Evolutionary conservation across 1,140 invertebrate species (phyloP).

Genomic region (Drosophila asahinai): DNA sequence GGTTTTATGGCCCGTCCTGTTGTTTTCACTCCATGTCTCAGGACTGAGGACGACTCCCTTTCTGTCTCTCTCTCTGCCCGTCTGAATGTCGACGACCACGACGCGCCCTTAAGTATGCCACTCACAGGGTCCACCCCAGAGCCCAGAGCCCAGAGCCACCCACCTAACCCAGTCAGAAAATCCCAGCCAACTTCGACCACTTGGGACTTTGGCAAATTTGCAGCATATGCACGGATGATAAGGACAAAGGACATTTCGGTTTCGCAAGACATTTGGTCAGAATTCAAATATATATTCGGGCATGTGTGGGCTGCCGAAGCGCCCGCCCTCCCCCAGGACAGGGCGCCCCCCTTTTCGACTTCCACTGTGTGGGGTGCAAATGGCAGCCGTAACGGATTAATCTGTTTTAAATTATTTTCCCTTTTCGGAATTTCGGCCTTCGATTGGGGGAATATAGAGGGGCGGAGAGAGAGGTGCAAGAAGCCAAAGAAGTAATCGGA

Average conservation of each 20-base stretch:
- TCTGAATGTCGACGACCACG: conserved; percentile 52
- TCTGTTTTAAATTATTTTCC: conserved; percentile 82
- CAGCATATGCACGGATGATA: conserved; percentile 73
- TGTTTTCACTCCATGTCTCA: conserved; percentile 70
- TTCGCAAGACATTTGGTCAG: conserved; percentile 81
- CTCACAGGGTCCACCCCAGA: conserved; percentile 43
- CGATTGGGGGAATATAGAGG: conserved; percentile 30
- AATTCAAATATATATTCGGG: conserved; percentile 76
- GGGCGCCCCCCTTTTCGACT: neutral
- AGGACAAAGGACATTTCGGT: conserved; percentile 63
- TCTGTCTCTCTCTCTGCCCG: conserved; percentile 13
- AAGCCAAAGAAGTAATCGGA: conserved; percentile 44
- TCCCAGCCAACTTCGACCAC: conserved; percentile 19
- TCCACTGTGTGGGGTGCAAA: conserved; percentile 64
- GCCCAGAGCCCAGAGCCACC: conserved; percentile 15
- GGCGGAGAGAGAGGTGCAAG: conserved; percentile 21
- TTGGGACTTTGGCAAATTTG: conserved; percentile 70
- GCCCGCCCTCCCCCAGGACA: neutral
- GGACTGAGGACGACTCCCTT: conserved; percentile 15
- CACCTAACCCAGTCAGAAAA: conserved; percentile 18
- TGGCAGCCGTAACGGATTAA: conserved; percentile 82
- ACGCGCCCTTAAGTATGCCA: conserved; percentile 83
- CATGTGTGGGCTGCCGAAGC: conserved; percentile 28
- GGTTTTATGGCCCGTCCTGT: conserved; percentile 80
- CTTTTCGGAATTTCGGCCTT: conserved; percentile 12